Conservation (phyloP, 2,888 invertebrate genomes). For the Eupithecia inturbata region DNA sequence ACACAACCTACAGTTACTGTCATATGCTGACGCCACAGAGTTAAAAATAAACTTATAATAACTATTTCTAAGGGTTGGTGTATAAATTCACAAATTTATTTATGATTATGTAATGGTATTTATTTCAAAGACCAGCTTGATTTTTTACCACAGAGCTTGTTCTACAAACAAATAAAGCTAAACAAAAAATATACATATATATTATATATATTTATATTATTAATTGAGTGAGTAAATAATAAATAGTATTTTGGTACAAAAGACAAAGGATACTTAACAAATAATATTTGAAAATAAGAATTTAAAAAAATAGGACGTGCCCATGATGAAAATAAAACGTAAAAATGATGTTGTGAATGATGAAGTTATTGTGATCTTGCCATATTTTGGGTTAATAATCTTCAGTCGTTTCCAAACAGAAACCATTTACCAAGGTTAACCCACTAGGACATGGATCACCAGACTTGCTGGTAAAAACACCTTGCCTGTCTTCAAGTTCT, state of each 20-base stretch:
- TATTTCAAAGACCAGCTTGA: background rate
- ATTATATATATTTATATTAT: too few species aligned
- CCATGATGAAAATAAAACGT: background rate
- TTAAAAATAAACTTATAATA: background rate
- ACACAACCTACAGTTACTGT: background rate
- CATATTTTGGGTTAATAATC: slow-evolving; percentile 7
- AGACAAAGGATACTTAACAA: background rate
- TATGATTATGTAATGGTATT: background rate
- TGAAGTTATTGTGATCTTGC: background rate
- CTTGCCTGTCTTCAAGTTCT: slow-evolving; percentile 9
- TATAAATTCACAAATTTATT: background rate
- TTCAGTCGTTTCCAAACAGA: slow-evolving; percentile 3
- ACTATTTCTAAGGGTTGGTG: background rate
- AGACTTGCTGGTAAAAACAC: background rate
- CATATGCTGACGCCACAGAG: background rate
- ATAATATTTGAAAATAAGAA: too few species aligned
- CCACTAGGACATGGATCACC: slow-evolving; percentile 19
- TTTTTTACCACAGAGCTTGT: background rate
- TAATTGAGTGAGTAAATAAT: background rate
- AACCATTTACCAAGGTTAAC: background rate
- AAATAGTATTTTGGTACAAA: background rate
- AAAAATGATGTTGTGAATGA: background rate
- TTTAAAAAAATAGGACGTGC: background rate
- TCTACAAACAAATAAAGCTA: background rate
- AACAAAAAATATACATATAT: background rate